phyloP scores from a whole-genome alignment of 2,888 invertebrate species.

The Protonemura montana region DNA sequence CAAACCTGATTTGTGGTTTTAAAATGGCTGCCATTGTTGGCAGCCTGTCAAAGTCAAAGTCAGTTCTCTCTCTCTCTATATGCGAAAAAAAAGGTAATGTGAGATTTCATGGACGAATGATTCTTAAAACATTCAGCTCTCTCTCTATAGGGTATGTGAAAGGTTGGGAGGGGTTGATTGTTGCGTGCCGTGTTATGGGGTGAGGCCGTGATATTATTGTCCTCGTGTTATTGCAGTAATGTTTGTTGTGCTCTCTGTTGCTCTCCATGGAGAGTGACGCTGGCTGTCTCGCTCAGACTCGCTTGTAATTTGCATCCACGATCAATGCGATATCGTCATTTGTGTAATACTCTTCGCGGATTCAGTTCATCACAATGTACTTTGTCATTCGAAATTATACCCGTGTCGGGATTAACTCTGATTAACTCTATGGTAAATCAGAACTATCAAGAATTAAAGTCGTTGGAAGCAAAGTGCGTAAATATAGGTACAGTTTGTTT shows the following conservation, averaged over 20 bases:
- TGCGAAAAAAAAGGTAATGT: neutral
- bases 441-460: too few species aligned
- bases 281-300: neutral
- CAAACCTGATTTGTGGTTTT: conserved; percentile 49
- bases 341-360: neutral
- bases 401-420: neutral
- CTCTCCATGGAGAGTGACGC: neutral
- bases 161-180: neutral
- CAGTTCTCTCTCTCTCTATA: neutral
- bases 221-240: neutral
- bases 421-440: neutral
- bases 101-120: neutral
- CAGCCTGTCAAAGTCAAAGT: neutral
- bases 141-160: neutral
- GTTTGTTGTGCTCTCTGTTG: neutral
- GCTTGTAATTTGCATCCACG: neutral
- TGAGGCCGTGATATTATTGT: neutral
- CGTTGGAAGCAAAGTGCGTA: too few species aligned
- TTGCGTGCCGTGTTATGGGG: neutral
- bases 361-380: neutral
- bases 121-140: neutral
- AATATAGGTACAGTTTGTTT: too few species aligned
- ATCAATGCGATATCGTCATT: neutral
- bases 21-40: conserved; percentile 38
- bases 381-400: neutral